Base-by-base conservation (phyloP, 2,113 vertebrate species). In the Antennarius striatus region DNA sequence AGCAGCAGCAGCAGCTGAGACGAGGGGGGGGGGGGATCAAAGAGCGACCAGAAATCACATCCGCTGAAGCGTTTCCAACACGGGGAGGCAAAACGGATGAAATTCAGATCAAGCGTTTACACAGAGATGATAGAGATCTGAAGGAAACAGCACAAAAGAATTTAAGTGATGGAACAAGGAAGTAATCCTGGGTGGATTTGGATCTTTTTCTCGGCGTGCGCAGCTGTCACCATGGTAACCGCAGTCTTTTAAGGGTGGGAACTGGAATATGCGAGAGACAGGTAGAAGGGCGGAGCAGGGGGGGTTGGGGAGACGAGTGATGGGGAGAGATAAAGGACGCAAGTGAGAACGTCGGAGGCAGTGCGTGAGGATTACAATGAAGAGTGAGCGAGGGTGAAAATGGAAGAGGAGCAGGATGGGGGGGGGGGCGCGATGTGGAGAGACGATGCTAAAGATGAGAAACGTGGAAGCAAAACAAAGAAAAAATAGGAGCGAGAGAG, bases 221-320 rank as follows among this genome's bases (percentile, higher is more conserved):
- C 84, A 86, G 86, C 86, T 87, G 87, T 93, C 91, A 81, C 92
- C 88, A 93, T 93, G 90, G 91, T 66, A 93, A 93, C 92, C 87
- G 32, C 86, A 81, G 90, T 86, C 87, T 85, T 22, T 22, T 87
- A 87, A 89, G 87, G 88, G 83, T 89, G 87, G 86, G 79, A 85
- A 84, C 80, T 71, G 74, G 85, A 78, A 80, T 72, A 51, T 73
- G 80, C 51, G 81, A 73, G 74, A 74, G 74, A 56, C 71, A 71
- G 73, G 81, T 69, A 75, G 67, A 69, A 71, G 80, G 83, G 75
- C 4, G 52, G 70, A 68, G 77, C 47, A 71, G 84, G 22, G 22
- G 22, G 22, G n/a, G n/a, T n/a, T n/a, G n/a, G 22, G 22, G 22
- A 69, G 53, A 78, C 77, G 68, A 86, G 82, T 83, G 69, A 82